Evolutionary conservation across 2,888 invertebrate genomes (phyloP), one percentile per base, ranked within the genome.

Genomic region (Tribolium freemani): DNA sequence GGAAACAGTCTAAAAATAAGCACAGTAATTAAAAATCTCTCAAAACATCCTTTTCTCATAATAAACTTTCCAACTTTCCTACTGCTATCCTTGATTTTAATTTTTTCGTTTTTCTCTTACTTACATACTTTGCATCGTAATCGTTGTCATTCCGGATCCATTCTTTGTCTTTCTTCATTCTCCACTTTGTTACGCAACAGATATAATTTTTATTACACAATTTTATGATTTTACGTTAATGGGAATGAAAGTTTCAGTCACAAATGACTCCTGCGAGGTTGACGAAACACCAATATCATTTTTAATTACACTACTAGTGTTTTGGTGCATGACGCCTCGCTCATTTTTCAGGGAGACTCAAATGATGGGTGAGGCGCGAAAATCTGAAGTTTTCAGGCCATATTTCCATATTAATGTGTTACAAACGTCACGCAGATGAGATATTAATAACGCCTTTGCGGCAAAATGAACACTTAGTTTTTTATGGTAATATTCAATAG

Each of bases 401-500:
- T 66, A 53, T 66, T 54, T 53, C 66, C 66, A 53, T 66, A 66
- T 66, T 54, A 66, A 66, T 66, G 66, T 21, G 44, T 5, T 26
- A n/a, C 26, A 48, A 48, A 9, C n/a, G 54, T 26, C 66, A 53
- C 54, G 53, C 66, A 54, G 21, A 63, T 63, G 63, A 63, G 46
- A 45, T 26, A 54, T 66, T 44, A 53, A 53, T 66, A 26, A 63
- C 53, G 4, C 10, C 11, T 46, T 61, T 48, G 48, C 53, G 30
- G 53, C 56, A 53, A 56, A 48, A 6, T n/a, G 26, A 21, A 46
- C n/a, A n/a, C n/a, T 26, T 1, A 26, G 30, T 13, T 46, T 31
- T 48, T 48, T 68, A 67, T 45, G 64, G 64, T 48, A 56, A 71
- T 71, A 64, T 71, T 63, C 64, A 57, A 64, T 63, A 70, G 69